Conservation (phyloP, 2,113 vertebrate genomes). For the Thomomys bottae region DNA sequence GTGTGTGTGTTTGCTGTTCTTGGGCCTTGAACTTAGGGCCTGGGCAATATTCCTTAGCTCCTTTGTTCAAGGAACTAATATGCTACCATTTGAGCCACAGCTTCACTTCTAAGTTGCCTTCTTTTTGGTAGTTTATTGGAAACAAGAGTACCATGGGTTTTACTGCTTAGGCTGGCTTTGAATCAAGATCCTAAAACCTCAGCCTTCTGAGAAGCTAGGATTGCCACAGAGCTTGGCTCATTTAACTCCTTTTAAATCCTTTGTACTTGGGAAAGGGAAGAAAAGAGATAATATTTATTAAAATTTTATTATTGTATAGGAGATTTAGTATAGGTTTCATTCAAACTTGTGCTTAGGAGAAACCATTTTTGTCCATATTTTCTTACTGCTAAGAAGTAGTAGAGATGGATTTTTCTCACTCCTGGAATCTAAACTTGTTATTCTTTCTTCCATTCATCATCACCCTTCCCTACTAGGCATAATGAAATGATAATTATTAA, state of each 20-base stretch:
- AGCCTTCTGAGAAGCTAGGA: too few species aligned
- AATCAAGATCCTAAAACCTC: too few species aligned
- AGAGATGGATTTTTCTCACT: background rate
- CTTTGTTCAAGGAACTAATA: too few species aligned
- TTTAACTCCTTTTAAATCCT: background rate
- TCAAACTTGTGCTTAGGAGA: background rate
- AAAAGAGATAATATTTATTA: background rate
- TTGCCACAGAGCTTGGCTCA: too few species aligned
- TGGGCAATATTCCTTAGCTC: too few species aligned
- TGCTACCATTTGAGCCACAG: too few species aligned
- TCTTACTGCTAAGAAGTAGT: background rate
- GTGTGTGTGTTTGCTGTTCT: too few species aligned
- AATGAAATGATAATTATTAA: background rate
- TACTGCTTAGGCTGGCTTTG: too few species aligned
- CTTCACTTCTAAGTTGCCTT: too few species aligned
- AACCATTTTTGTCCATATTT: background rate
- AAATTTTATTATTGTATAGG: background rate
- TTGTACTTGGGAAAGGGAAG: background rate
- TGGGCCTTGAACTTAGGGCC: too few species aligned
- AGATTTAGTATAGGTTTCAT: background rate
- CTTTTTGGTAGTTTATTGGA: too few species aligned
- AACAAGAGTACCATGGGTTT: too few species aligned
- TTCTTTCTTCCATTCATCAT: background rate
- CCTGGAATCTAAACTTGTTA: background rate
- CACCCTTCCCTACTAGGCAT: background rate